These are phyloP conservation scores for Teleiodes luculella DNA, from an alignment of 2,888 invertebrate species.

Conservation along the genomic window DNA sequence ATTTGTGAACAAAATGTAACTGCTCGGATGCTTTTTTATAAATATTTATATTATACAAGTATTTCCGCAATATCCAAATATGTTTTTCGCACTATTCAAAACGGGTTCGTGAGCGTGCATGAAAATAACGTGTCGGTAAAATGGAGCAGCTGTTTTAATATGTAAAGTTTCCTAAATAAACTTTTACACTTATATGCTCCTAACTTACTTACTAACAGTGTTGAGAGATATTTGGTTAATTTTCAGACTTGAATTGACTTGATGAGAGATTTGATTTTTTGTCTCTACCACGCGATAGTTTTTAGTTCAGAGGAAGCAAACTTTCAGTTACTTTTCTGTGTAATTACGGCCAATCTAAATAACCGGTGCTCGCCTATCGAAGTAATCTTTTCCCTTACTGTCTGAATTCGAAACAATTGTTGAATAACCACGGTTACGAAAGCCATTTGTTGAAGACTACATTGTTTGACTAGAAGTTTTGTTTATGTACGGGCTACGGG, in stretches of 20 bases:
- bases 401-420: no score
- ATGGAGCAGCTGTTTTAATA: neutral
- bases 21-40: neutral
- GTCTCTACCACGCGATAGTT: no score
- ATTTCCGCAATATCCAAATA: neutral
- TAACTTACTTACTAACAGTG: neutral
- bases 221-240: no score
- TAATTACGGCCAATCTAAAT: no score
- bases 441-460: neutral
- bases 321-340: no score
- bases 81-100: neutral
- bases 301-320: no score
- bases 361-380: no score
- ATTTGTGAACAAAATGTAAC: no score
- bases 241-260: no score
- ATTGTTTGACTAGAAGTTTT: neutral
- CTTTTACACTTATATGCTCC: neutral
- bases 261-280: no score
- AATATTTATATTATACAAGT: neutral
- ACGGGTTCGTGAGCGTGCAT: constrained; percentile 2
- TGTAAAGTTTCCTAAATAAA: neutral
- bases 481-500: neutral
- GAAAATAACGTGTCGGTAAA: neutral
- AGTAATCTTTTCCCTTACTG: no score
- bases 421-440: no score